Percentiles rank a stretch among this genome's conserved stretches.
These are phyloP conservation scores for Hyaena hyaena DNA, from an alignment of 2,113 vertebrate species.

Conservation along the genomic window DNA sequence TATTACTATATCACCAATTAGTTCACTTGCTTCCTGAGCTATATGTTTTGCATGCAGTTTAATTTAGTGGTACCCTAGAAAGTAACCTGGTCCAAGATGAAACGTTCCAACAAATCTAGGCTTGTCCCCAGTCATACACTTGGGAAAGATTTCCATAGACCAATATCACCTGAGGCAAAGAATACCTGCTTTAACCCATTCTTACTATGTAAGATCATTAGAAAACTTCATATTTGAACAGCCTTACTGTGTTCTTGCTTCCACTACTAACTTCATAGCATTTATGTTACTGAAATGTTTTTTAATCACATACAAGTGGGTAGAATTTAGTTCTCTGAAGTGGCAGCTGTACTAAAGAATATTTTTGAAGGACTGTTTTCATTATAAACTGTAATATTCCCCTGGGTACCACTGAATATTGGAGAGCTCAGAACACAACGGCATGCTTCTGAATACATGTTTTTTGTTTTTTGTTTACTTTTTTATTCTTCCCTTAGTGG, in stretches of 20 bases:
- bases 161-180: neutral
- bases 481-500: neutral
- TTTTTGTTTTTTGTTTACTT: neutral
- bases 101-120: neutral
- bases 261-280: neutral
- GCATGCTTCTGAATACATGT: neutral
- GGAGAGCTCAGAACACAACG: neutral
- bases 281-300: neutral
- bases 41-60: neutral
- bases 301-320: neutral
- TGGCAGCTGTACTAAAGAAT: neutral
- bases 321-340: neutral
- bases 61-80: neutral
- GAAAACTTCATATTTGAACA: neutral
- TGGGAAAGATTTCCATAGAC: neutral
- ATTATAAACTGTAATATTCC: neutral
- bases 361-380: neutral
- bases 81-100: neutral
- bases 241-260: neutral
- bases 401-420: neutral
- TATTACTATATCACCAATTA: neutral
- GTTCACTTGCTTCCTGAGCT: neutral
- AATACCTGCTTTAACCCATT: neutral
- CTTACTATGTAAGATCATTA: neutral
- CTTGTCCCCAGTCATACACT: neutral